Conservation (phyloP, 2,113 vertebrate genomes). For the Nothobranchius furzeri region DNA sequence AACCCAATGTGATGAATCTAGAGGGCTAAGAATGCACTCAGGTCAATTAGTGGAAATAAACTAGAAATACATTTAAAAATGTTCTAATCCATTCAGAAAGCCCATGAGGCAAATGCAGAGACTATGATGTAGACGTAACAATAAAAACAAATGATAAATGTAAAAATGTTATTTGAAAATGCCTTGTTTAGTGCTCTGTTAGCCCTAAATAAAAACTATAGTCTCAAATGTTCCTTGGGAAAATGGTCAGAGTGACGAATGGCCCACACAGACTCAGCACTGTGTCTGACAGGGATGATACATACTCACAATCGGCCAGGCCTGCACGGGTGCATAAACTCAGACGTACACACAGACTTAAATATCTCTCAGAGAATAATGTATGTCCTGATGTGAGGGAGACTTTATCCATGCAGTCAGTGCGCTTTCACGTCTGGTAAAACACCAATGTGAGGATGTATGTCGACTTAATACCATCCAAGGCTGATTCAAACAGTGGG, state of each 20-base stretch:
- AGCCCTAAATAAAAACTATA: constrained; percentile 10
- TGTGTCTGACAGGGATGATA: constrained; percentile 34
- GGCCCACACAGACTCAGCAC: constrained; percentile 47
- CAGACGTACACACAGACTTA: constrained; percentile 17
- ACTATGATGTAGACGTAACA: no score
- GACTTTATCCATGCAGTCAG: constrained; percentile 37
- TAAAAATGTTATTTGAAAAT: neutral
- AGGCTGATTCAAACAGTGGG: constrained; percentile 23
- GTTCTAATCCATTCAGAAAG: no score
- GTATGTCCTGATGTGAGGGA: constrained; percentile 31
- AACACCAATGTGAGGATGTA: constrained; percentile 26
- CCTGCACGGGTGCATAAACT: constrained; percentile 14
- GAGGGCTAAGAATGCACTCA: no score
- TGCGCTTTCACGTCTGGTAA: constrained; percentile 25
- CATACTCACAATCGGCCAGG: constrained; percentile 22
- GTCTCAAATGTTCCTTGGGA: constrained; percentile 26
- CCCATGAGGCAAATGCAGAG: no score
- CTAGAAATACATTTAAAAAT: no score
- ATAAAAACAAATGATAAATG: neutral
- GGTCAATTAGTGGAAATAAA: no score
- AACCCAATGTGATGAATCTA: no score
- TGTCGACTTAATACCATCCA: neutral
- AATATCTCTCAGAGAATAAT: constrained; percentile 27
- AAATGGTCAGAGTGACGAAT: constrained; percentile 52
- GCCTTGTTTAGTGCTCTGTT: neutral